Percentiles rank a stretch among this genome's conserved stretches.
phyloP scores from a whole-genome alignment of 1,140 invertebrate genomes.

The Bombus polaris region DNA sequence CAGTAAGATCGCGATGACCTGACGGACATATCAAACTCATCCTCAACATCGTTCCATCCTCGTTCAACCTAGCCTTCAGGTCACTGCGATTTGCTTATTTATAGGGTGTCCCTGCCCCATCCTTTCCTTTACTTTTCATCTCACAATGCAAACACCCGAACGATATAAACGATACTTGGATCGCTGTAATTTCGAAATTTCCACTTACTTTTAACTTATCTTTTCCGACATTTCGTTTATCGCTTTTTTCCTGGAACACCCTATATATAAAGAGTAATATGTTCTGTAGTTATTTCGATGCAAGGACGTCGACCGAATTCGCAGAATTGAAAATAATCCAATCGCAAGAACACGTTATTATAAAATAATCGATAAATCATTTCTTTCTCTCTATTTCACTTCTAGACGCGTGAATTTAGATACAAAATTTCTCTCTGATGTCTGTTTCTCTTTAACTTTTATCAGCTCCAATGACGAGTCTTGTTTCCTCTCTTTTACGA shows the following conservation, averaged over 20 bases:
- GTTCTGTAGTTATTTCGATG: slow-evolving; percentile 60
- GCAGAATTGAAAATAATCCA: slow-evolving; percentile 6
- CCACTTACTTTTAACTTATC: too few relatives aligned
- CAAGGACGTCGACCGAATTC: slow-evolving; percentile 65
- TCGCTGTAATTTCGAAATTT: too few relatives aligned
- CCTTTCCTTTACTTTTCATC: background rate
- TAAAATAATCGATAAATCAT: background rate
- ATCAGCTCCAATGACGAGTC: background rate
- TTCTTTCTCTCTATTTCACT: background rate
- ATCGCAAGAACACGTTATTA: background rate
- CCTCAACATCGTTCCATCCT: slow-evolving; percentile 18
- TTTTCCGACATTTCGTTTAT: too few relatives aligned
- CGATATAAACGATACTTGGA: too few relatives aligned
- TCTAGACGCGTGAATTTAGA: too few relatives aligned
- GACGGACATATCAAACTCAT: slow-evolving; percentile 58
- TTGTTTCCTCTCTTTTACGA: background rate
- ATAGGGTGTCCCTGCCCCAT: slow-evolving; percentile 55
- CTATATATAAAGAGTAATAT: slow-evolving; percentile 65
- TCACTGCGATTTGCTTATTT: slow-evolving; percentile 65
- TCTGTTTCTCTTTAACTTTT: background rate
- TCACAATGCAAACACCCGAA: background rate
- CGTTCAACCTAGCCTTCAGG: slow-evolving; percentile 57
- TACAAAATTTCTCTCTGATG: background rate
- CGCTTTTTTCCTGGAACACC: slow-evolving; percentile 42
- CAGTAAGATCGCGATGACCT: slow-evolving; percentile 72